Conservation (phyloP, 2,797 vertebrate species). For the Enteromius treurensis region DNA sequence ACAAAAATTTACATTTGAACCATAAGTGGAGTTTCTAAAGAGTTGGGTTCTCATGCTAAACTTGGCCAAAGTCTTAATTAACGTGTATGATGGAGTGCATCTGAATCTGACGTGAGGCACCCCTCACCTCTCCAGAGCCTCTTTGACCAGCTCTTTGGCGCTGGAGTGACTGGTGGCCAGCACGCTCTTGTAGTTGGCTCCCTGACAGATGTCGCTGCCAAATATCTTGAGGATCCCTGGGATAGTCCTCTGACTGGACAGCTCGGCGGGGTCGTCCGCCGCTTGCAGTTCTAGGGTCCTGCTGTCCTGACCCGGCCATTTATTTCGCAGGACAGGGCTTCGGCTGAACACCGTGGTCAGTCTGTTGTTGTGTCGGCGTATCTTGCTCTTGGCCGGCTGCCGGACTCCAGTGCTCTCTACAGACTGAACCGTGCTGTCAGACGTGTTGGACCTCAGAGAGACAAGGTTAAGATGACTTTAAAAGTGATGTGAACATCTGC, state of each 20-base stretch:
- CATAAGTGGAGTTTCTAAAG: background rate
- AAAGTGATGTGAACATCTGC: conserved; percentile 31
- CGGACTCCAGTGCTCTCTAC: conserved; percentile 74
- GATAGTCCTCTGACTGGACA: conserved; percentile 77
- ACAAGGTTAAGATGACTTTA: conserved; percentile 2
- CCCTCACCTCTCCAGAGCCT: conserved; percentile 80
- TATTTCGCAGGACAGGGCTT: conserved; percentile 70
- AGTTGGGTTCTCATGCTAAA: background rate
- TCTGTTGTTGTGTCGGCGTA: conserved; percentile 81
- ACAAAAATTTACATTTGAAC: too few species aligned
- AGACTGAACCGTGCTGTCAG: conserved; percentile 73
- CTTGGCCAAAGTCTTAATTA: background rate
- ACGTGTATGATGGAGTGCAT: background rate
- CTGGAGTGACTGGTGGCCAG: conserved; percentile 79
- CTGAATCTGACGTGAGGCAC: background rate
- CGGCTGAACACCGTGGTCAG: conserved; percentile 77
- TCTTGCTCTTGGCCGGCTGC: conserved; percentile 82
- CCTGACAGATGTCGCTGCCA: conserved; percentile 80
- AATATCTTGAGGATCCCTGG: conserved; percentile 84
- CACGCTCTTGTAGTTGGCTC: conserved; percentile 83
- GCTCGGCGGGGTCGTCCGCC: conserved; percentile 73
- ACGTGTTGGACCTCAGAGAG: conserved; percentile 75
- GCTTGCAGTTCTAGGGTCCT: conserved; percentile 55
- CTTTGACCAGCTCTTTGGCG: conserved; percentile 80
- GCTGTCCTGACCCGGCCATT: conserved; percentile 17